phyloP scores from a whole-genome alignment of 2,888 invertebrate genomes.

The Glyphotaelius pellucidus region DNA sequence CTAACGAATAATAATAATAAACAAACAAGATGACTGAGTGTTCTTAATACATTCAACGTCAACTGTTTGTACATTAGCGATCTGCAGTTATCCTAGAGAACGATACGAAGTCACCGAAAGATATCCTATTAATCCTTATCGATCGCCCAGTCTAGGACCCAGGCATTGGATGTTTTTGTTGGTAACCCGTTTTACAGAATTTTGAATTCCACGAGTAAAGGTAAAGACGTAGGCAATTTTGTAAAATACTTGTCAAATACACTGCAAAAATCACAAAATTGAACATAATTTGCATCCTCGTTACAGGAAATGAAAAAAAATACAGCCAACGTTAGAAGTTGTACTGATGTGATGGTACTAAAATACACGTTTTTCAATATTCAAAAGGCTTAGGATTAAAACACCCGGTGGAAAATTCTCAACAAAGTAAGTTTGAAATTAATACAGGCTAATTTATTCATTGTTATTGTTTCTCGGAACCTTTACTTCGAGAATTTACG shows the following conservation, averaged over 20 bases:
- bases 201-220: neutral
- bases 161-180: neutral
- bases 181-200: no score
- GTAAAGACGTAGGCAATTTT: no score
- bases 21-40: no score
- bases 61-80: no score
- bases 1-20: no score
- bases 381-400: neutral
- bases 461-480: neutral
- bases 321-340: neutral
- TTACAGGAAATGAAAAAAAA: neutral
- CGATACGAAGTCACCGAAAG: no score
- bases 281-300: neutral
- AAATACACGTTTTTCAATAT: neutral
- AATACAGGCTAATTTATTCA: slow-evolving; percentile 2
- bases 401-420: neutral
- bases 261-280: neutral
- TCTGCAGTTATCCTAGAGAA: no score
- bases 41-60: no score
- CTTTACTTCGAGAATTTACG: neutral
- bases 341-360: neutral
- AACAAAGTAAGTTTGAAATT: neutral
- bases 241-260: no score
- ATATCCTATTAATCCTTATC: no score
- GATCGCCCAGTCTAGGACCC: no score